Base-by-base conservation (phyloP, 2,888 invertebrate species). In the Sturmia bella region DNA sequence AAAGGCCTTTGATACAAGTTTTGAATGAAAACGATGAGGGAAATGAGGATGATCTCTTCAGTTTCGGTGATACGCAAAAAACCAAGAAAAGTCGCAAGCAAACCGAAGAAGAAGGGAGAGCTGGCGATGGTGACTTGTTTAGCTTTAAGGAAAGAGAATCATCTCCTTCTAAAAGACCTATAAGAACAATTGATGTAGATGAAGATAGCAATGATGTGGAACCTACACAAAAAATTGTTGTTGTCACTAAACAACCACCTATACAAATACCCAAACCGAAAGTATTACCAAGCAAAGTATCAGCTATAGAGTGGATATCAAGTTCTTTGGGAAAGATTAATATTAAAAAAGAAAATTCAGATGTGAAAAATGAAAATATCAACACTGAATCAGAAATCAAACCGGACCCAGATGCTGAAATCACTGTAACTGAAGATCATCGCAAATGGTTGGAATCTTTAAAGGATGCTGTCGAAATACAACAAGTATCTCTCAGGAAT, bases 241-340 rank as follows among this genome's bases (percentile, higher is more conserved):
- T 54, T 15, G 5, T 69, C 3, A 83, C 83, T 56, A 83, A 81
- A 24, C 64, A 84, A 0, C 84, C 48, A n/a, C 50, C 64, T 19
- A 17, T 57, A 56, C 45, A 75, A 21, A 78, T 84, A 12, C 83
- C 73, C 1, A 86, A 84, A 63, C 86, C 87, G 1, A 88, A 85
- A 79, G 70, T 84, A 15, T 63, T 84, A 24, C 85, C 86, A 6
- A 72, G 80, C 6, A 87, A 86, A 73, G 72, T 88, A 32, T 81
- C 86, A 13, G 75, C 86, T 1, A 85, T 85, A 13, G 87, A 87
- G 15, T 91, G 91, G 91, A 80, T 91, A n/a, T 88, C 88, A 6
- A 85, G 87, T 73, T 86, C 87, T 74, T 83, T 86, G 17, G 85
- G 83, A 13, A 84, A 86, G 56, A 83, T 86, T 43, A 87, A 87